Percentiles rank a stretch among this genome's conserved stretches.
phyloP scores from a whole-genome alignment of 1,140 invertebrate species.

The Drusus annulatus region DNA sequence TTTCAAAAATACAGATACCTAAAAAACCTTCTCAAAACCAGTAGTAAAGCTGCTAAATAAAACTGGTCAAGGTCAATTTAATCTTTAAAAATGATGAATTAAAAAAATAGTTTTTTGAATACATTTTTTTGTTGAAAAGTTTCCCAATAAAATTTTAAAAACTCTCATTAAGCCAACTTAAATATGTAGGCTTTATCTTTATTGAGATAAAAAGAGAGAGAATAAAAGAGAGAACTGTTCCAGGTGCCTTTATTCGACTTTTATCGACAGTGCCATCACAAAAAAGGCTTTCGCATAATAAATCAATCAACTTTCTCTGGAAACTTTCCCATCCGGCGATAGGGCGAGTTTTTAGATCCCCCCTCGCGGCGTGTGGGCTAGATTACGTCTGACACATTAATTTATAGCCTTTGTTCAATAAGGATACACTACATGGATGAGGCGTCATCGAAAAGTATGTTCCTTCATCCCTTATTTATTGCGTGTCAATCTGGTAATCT shows the following conservation, averaged over 20 bases:
- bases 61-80: no score
- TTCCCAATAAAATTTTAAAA: no score
- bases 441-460: conserved; percentile 7
- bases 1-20: no score
- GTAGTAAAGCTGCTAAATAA: no score
- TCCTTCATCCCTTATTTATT: conserved; percentile 33
- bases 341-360: background rate
- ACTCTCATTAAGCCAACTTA: background rate
- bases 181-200: background rate
- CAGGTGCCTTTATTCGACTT: conserved; percentile 38
- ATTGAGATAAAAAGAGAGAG: background rate
- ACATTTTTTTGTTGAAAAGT: no score
- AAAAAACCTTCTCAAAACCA: no score
- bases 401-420: conserved; percentile 50
- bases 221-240: background rate
- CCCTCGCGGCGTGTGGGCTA: background rate
- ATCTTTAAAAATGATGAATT: no score
- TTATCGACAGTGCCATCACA: conserved; percentile 21
- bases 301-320: conserved; percentile 54
- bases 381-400: conserved; percentile 52
- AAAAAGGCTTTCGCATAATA: conserved; percentile 46
- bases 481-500: conserved; percentile 26
- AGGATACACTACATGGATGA: conserved; percentile 5
- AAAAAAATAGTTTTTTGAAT: no score
- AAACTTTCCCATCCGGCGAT: conserved; percentile 3